Conservation (phyloP, 2,888 invertebrate species). For the Calameuta idolon region DNA sequence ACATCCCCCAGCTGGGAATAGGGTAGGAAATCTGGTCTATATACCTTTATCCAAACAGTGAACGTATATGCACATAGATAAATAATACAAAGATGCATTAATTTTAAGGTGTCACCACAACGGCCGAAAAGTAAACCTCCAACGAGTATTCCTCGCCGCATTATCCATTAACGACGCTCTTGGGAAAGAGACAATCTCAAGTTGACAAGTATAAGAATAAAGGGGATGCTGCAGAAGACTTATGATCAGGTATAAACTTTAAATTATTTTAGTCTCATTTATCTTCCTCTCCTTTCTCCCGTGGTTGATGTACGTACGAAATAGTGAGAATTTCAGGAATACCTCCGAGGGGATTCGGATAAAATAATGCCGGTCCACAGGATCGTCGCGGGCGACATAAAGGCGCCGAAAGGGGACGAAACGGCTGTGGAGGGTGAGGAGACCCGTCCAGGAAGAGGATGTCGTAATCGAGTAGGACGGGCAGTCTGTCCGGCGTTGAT, state of each 20-base stretch:
- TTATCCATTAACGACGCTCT: background rate
- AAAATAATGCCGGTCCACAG: conserved; percentile 3
- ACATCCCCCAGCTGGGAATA: background rate
- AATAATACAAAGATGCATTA: background rate
- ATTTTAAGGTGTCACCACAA: too few relatives aligned
- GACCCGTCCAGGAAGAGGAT: background rate
- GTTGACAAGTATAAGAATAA: background rate
- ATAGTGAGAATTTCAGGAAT: background rate
- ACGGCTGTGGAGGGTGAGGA: background rate
- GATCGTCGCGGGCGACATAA: background rate
- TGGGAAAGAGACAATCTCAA: background rate
- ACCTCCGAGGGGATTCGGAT: conserved; percentile 5
- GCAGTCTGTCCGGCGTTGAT: background rate
- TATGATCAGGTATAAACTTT: background rate
- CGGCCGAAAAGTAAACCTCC: too few relatives aligned
- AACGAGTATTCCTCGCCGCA: background rate
- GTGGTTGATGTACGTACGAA: background rate
- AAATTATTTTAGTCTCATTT: background rate
- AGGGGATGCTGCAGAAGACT: background rate
- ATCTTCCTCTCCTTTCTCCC: background rate
- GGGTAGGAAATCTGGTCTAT: background rate
- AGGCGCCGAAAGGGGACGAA: background rate
- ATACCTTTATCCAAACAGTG: background rate
- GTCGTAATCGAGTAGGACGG: background rate
- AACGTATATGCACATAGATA: background rate